Percentiles rank a stretch among this genome's conserved stretches.
Evolutionary conservation across 2,888 invertebrate genomes (phyloP).

Genomic region (Patella depressa): DNA sequence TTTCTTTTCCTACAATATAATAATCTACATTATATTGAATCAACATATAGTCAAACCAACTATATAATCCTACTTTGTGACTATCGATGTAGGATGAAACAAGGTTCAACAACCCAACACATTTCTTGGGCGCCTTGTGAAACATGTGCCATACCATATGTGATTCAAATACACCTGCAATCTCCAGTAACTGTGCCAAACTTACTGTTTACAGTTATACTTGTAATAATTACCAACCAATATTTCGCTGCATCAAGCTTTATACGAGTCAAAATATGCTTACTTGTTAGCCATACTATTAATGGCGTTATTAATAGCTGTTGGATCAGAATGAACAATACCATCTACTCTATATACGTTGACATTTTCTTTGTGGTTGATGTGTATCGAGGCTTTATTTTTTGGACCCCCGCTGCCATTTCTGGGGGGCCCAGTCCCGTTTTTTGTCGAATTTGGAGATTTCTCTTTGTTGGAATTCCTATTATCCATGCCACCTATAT

Average conservation of each 20-base stretch:
- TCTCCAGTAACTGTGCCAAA: too few species aligned
- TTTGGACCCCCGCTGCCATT: conserved; percentile 55
- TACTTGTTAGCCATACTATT: conserved; percentile 62
- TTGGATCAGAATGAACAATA: conserved; percentile 75
- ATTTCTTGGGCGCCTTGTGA: too few species aligned
- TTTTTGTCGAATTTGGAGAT: conserved; percentile 62
- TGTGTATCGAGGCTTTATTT: conserved; percentile 47
- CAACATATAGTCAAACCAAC: too few species aligned
- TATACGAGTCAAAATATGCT: conserved; percentile 22
- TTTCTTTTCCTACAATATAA: conserved; percentile 44
- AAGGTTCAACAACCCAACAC: too few species aligned
- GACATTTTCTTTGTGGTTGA: conserved; percentile 61
- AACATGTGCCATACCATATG: too few species aligned
- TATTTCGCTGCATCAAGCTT: too few species aligned
- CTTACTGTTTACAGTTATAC: too few species aligned
- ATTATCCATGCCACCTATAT: conserved; percentile 42
- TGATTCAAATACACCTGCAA: too few species aligned
- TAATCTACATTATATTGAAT: too few species aligned
- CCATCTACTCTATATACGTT: conserved; percentile 74
- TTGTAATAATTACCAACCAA: too few species aligned
- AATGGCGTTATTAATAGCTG: conserved; percentile 74
- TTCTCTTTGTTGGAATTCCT: conserved; percentile 59
- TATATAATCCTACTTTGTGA: too few species aligned
- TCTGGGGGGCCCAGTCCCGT: conserved; percentile 62
- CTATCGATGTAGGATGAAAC: too few species aligned